Evolutionary conservation across 2,113 vertebrate genomes (phyloP).

Genomic region (Aviceda subcristata): DNA sequence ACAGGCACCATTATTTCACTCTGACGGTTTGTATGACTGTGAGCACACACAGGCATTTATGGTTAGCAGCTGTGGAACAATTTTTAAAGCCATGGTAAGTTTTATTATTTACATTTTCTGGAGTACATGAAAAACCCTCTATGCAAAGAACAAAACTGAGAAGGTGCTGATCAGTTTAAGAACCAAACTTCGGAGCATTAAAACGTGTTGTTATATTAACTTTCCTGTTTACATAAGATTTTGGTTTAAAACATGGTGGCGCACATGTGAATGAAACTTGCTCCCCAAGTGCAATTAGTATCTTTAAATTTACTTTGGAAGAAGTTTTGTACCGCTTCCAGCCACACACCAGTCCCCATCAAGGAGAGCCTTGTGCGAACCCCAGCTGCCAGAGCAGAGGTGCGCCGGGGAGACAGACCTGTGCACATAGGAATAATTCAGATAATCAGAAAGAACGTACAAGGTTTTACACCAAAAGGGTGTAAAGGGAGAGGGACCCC

Average conservation of each 20-base stretch:
- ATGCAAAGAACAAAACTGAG: neutral
- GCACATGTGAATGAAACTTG: neutral
- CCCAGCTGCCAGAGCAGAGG: neutral
- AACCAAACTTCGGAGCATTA: neutral
- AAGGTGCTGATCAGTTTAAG: neutral
- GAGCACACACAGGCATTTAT: neutral
- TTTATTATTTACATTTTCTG: neutral
- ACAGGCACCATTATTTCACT: neutral
- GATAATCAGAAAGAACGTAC: neutral
- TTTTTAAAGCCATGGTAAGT: neutral
- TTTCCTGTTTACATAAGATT: neutral
- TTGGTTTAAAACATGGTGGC: neutral
- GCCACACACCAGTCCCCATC: rapidly evolving
- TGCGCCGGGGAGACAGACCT: neutral
- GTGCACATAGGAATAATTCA: rapidly evolving
- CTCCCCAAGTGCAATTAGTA: neutral
- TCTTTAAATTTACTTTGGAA: slow-evolving; percentile 5
- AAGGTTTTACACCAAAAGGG: neutral
- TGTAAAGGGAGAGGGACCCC: neutral
- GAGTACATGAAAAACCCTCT: neutral
- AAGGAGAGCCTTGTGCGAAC: neutral
- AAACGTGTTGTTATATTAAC: neutral
- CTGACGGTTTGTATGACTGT: neutral
- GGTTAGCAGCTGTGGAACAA: neutral
- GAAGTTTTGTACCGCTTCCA: neutral